A percentile compares a stretch with the other conserved stretches of the same genome.
phyloP scores from a whole-genome alignment of 1,140 invertebrate species.

The Chironomus striatipennis region DNA sequence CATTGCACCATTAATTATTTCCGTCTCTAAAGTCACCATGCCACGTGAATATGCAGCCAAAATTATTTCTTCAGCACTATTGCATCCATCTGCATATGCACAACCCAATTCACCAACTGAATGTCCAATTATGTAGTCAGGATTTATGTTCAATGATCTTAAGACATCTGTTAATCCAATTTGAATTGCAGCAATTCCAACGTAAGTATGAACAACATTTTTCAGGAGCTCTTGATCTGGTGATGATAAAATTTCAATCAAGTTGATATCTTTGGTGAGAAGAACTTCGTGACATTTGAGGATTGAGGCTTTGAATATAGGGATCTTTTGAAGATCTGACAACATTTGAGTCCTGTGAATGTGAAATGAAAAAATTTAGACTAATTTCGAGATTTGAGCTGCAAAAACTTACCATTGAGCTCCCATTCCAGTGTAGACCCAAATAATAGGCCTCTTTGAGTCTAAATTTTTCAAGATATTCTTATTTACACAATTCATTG shows the following conservation, averaged over 20 bases:
- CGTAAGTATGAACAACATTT: slow-evolving; percentile 39
- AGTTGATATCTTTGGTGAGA: slow-evolving; percentile 51
- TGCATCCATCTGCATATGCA: slow-evolving; percentile 65
- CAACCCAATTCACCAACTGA: slow-evolving; percentile 64
- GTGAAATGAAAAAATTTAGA: no score
- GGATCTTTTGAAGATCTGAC: slow-evolving; percentile 49
- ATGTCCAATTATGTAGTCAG: slow-evolving; percentile 50
- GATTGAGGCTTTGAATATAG: slow-evolving; percentile 57
- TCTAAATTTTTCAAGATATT: slow-evolving; percentile 31
- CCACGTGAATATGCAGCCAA: slow-evolving; percentile 64
- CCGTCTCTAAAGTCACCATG: slow-evolving; percentile 54
- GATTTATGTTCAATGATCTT: slow-evolving; percentile 49
- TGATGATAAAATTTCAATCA: slow-evolving; percentile 57
- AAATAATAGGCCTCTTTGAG: slow-evolving; percentile 47
- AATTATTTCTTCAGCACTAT: slow-evolving; percentile 62
- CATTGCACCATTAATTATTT: slow-evolving; percentile 58
- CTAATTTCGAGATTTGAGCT: no score
- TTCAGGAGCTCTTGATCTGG: slow-evolving; percentile 32
- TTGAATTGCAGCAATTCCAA: slow-evolving; percentile 40
- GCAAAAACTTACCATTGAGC: slow-evolving; percentile 53
- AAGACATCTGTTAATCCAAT: slow-evolving; percentile 70
- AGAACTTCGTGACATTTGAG: slow-evolving; percentile 51
- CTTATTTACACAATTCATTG: not conserved
- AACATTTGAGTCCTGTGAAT: slow-evolving; percentile 49
- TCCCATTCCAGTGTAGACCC: slow-evolving; percentile 62